Conservation (phyloP, 2,797 vertebrate species). For the Salmo trutta region DNA sequence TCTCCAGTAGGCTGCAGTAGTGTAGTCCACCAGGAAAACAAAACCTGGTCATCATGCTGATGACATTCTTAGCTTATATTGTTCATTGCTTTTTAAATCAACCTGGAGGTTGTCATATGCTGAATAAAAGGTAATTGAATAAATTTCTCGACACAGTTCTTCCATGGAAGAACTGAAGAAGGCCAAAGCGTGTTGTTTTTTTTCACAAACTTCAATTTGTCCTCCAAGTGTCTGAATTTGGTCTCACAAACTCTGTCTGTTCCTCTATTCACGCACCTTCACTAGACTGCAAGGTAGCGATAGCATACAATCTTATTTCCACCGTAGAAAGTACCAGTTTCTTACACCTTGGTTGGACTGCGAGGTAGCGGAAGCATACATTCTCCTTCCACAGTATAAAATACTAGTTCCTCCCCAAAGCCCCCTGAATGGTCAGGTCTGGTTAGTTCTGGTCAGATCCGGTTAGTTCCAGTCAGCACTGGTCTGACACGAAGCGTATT, state of each 20-base stretch:
- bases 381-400: neutral
- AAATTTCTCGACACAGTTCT: neutral
- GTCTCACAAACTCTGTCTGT: neutral
- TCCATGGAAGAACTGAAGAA: neutral
- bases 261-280: neutral
- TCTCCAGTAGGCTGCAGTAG: neutral
- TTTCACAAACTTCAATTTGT: constrained; percentile 32
- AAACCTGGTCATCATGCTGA: neutral
- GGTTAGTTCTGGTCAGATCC: constrained; percentile 36
- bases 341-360: neutral
- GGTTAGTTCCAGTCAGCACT: constrained; percentile 57
- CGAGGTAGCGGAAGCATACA: neutral
- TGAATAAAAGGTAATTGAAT: constrained; percentile 3
- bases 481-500: constrained; percentile 70
- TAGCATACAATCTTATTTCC: neutral
- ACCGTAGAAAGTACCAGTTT: neutral
- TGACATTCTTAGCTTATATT: neutral
- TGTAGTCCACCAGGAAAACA: neutral
- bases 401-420: neutral
- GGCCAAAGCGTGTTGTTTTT: neutral
- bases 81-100: neutral
- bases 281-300: neutral
- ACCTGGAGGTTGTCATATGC: constrained; percentile 1
- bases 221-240: neutral
- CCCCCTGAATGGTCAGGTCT: constrained; percentile 7